Base-by-base conservation (phyloP, 2,888 invertebrate genomes). In the Oasisia sp. region DNA sequence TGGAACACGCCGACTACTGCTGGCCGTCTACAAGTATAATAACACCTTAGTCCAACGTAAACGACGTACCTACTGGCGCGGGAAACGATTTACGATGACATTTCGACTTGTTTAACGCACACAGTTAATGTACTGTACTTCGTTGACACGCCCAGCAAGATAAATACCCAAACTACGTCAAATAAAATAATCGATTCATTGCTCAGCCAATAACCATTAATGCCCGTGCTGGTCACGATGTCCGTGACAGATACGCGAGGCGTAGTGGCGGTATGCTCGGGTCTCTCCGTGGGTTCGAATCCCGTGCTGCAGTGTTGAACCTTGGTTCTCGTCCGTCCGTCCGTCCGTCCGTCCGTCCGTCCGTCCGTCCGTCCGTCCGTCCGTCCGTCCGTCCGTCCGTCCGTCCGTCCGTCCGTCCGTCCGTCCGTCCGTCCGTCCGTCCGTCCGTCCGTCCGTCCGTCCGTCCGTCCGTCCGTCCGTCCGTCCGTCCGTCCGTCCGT, bases 151-250 rank as follows among this genome's bases (percentile, higher is more conserved):
- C 74, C 27, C 74, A 0, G n/a, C 74, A 5, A 27, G 74, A 27
- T 74, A 74, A 74, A 27, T 74, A 74, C 0, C 74, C 74, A n/a
- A 74, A 74, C 74, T 19, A 19, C 74, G 14, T 74, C 27, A 19
- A 27, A 74, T 74, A 74, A 74, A 74, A 74, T 74, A 74, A 74
- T 74, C n/a, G 74, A 74, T 74, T 74, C 74, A 74, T n/a, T 74
- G 74, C 74, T 74, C 74, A 74, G 50, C 50, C 50, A 50, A 50
- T n/a, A n/a, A 74, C 74, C 74, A 74, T 74, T 27, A n/a, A 7
- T 74, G 74, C 74, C 27, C 27, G 5, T 14, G 74, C 27, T 74
- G 74, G 27, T 27, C 74, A 74, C 74, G 74, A 1, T 74, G 74
- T 4, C 74, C 19, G n/a, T 19, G 74, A 27, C 56, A 74, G 74